Percentiles rank a stretch among this genome's conserved stretches.
Conservation (phyloP, 2,797 vertebrate genomes). For the Coranthus polyacanthus region DNA sequence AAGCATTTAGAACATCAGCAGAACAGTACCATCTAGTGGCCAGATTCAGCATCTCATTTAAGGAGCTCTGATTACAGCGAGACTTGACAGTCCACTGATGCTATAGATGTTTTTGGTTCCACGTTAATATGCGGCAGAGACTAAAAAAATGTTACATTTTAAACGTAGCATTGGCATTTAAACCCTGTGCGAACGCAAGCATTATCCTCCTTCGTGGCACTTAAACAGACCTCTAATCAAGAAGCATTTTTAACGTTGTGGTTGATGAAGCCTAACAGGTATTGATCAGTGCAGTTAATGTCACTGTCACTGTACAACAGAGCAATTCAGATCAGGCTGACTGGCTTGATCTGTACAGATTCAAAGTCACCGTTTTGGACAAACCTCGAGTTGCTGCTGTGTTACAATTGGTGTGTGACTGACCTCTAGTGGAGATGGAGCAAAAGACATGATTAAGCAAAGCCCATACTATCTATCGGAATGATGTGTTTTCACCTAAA, state of each 20-base stretch:
- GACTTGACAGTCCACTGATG: not conserved
- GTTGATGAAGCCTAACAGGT: slow-evolving; percentile 21
- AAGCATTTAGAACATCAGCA: not conserved
- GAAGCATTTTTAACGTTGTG: not conserved
- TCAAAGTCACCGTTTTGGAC: not conserved
- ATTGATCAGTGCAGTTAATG: slow-evolving; percentile 10
- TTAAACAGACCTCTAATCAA: slow-evolving; percentile 3
- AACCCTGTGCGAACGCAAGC: no score
- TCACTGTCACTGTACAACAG: slow-evolving; percentile 5
- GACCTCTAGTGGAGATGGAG: slow-evolving; percentile 69
- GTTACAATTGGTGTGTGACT: slow-evolving; percentile 32
- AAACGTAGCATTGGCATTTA: no score
- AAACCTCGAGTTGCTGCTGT: not conserved
- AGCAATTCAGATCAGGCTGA: slow-evolving; percentile 9
- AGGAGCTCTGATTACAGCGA: not conserved
- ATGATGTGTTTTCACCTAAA: no score
- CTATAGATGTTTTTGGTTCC: not conserved
- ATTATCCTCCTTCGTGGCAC: not conserved
- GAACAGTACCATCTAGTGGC: slow-evolving; percentile 17
- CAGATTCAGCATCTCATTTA: not conserved
- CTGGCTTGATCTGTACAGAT: slow-evolving; percentile 3
- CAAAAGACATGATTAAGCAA: not conserved
- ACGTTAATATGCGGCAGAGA: not conserved
- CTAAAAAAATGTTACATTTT: no score
- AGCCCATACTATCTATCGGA: no score